Conservation (phyloP, 2,113 vertebrate genomes). For the Calidris pugnax region DNA sequence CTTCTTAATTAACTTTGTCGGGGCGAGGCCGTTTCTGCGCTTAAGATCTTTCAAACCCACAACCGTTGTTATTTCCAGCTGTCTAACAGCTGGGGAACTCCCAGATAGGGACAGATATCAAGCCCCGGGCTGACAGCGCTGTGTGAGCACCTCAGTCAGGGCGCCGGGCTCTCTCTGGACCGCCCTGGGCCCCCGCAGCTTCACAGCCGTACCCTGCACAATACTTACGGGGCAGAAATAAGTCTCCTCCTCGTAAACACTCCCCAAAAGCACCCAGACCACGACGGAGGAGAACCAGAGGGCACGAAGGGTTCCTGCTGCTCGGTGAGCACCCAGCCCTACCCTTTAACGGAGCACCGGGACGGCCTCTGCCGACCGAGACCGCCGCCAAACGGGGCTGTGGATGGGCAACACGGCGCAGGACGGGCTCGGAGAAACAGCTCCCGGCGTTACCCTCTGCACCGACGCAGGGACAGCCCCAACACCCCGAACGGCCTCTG, state of each 20-base stretch:
- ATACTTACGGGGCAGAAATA: too few relatives aligned
- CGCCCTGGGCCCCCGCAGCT: neutral
- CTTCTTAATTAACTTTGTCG: neutral
- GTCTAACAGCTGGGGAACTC: neutral
- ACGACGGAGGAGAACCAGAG: accelerated
- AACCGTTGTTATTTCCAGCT: accelerated
- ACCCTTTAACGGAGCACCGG: accelerated
- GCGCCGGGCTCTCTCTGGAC: too few relatives aligned
- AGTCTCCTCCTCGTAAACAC: accelerated
- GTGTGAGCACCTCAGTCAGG: accelerated
- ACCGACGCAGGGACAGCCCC: neutral
- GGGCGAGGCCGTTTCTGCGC: neutral
- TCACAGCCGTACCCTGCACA: accelerated
- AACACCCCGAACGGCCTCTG: neutral
- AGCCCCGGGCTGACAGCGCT: too few relatives aligned
- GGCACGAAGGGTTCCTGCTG: too few relatives aligned
- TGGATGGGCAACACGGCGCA: neutral
- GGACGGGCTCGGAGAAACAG: neutral
- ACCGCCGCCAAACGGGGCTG: too few relatives aligned
- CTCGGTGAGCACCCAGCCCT: accelerated
- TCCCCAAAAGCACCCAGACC: accelerated
- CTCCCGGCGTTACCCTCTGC: neutral
- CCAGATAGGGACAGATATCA: neutral
- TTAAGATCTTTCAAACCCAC: too few relatives aligned
- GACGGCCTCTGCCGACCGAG: neutral